Evolutionary conservation across 2,113 vertebrate genomes (phyloP).

Genomic region (Todiramphus chloris): DNA sequence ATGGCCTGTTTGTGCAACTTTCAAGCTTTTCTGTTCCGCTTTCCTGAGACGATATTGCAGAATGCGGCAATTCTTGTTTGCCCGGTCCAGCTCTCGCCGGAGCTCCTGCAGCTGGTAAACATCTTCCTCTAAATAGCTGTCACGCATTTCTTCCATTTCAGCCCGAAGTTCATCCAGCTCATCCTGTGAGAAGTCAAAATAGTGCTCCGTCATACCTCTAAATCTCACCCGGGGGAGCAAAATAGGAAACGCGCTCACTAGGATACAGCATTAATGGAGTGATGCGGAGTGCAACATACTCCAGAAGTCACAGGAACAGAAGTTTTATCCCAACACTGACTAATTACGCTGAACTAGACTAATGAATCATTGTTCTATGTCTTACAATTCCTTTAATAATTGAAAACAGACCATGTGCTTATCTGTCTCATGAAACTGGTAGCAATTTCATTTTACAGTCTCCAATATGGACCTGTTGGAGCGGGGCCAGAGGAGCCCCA

Average conservation of each 20-base stretch:
- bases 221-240: not conserved
- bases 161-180: conserved; percentile 96
- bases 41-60: conserved; percentile 97
- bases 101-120: conserved; percentile 98
- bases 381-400: not conserved
- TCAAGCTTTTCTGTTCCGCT: conserved; percentile 95
- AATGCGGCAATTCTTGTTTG: conserved; percentile 98
- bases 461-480: not conserved
- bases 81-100: conserved; percentile 92
- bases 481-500: not conserved
- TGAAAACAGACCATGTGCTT: not conserved
- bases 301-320: not conserved
- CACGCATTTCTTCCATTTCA: conserved; percentile 98
- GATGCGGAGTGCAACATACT: not conserved
- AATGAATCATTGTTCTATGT: not conserved
- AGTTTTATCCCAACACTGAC: not conserved
- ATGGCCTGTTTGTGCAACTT: conserved; percentile 94
- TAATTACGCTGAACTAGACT: not conserved
- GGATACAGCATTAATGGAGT: not conserved
- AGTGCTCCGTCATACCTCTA: not conserved
- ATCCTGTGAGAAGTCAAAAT: conserved; percentile 81
- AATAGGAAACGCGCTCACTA: not conserved
- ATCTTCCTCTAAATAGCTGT: conserved; percentile 98
- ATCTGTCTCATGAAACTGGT: not conserved
- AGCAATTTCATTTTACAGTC: not conserved